Evolutionary conservation across 2,113 vertebrate genomes (phyloP).

Genomic region (Gymnorhina tibicen): DNA sequence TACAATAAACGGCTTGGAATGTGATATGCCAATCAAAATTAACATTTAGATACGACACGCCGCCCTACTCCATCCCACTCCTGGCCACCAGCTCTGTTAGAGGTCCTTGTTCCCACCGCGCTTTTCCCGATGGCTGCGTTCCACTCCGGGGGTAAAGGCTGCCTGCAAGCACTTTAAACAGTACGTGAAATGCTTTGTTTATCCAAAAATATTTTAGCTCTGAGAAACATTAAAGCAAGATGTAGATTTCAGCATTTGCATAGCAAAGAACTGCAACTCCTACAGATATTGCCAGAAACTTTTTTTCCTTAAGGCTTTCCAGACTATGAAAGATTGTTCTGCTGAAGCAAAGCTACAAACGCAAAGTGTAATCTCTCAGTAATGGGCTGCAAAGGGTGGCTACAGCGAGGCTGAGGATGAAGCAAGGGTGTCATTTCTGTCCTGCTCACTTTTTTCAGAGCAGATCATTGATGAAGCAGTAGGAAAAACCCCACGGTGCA

Average conservation of each 20-base stretch:
- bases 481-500: not conserved
- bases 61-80: not conserved
- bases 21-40: not conserved
- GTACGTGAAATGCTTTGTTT: not conserved
- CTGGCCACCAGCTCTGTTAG: not conserved
- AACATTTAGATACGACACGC: accelerated
- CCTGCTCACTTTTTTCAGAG: not conserved
- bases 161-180: not conserved
- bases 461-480: not conserved
- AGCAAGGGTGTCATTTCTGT: not conserved
- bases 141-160: not conserved
- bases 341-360: not conserved
- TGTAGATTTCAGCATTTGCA: not conserved
- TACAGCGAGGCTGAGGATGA: not conserved
- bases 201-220: not conserved
- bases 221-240: not conserved
- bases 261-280: not conserved
- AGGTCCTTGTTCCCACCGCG: not conserved
- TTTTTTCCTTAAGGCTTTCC: not conserved
- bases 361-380: not conserved
- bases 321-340: not conserved
- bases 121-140: not conserved
- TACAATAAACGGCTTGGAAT: not conserved
- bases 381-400: not conserved
- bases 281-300: not conserved